Conservation (phyloP, 2,797 vertebrate genomes). For the Gymnoscopelus microlampas region DNA sequence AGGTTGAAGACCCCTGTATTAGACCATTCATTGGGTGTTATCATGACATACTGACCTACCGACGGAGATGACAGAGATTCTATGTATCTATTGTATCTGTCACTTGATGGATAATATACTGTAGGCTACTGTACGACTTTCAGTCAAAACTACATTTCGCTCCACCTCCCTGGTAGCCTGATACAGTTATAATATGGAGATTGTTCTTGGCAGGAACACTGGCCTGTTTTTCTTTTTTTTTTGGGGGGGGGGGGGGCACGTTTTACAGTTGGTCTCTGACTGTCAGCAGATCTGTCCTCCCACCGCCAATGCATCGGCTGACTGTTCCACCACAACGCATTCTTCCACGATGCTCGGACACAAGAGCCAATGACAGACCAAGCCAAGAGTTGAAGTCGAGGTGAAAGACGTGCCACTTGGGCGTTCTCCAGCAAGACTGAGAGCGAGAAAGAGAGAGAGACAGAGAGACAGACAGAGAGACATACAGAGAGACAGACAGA, state of each 20-base stretch:
- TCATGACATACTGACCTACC: too few species aligned
- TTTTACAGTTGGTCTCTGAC: constrained; percentile 47
- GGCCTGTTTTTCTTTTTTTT: constrained; percentile 22
- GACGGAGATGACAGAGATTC: too few species aligned
- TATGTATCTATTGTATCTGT: neutral
- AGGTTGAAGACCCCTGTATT: too few species aligned
- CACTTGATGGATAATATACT: neutral
- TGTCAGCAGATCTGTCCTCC: constrained; percentile 74
- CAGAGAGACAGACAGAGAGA: constrained; percentile 25
- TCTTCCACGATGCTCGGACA: constrained; percentile 45
- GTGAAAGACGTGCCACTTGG: constrained; percentile 67
- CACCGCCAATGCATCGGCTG: constrained; percentile 64
- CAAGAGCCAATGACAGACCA: constrained; percentile 39
- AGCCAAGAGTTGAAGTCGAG: constrained; percentile 70
- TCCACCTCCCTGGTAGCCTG: neutral
- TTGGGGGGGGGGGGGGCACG: constrained; percentile 50
- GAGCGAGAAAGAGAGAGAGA: constrained; percentile 1
- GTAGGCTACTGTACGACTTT: neutral
- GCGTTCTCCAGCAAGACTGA: constrained; percentile 28
- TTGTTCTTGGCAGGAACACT: constrained; percentile 38
- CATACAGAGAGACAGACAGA: constrained; percentile 21
- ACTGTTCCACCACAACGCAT: constrained; percentile 60
- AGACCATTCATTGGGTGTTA: too few species aligned
- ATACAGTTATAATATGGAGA: constrained; percentile 30
- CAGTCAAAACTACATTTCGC: constrained; percentile 7